A percentile compares a stretch with the other conserved stretches of the same genome.
Conservation (phyloP, 2,797 vertebrate genomes). For the Hylomyscus alleni region DNA sequence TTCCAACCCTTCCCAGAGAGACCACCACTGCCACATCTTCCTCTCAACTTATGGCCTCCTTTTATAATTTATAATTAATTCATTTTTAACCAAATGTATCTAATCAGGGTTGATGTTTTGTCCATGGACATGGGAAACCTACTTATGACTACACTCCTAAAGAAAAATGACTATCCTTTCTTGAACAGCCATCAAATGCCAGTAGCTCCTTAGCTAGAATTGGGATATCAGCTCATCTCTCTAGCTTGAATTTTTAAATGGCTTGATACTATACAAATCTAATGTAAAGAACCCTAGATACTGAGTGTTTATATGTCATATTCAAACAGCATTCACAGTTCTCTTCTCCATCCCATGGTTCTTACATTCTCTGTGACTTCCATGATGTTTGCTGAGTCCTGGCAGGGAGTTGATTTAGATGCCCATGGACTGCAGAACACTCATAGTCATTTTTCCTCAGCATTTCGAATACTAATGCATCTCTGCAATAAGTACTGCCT, state of each 20-base stretch:
- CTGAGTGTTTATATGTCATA: background rate
- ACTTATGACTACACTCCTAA: background rate
- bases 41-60: background rate
- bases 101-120: background rate
- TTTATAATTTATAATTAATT: background rate
- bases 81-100: background rate
- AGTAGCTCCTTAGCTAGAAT: too few species aligned
- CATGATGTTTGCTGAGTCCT: background rate
- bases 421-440: background rate
- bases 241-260: background rate
- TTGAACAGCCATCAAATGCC: too few species aligned
- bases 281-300: too few species aligned
- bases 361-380: background rate
- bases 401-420: background rate
- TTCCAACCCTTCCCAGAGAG: background rate
- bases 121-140: too few species aligned
- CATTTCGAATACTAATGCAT: background rate
- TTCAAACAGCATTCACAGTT: background rate
- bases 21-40: background rate
- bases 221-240: background rate
- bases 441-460: background rate
- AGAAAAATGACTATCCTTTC: background rate
- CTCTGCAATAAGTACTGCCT: too few species aligned
- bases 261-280: too few species aligned
- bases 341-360: too few species aligned